Conservation (phyloP, 1,140 invertebrate genomes). For the Hycleus phaleratus region DNA sequence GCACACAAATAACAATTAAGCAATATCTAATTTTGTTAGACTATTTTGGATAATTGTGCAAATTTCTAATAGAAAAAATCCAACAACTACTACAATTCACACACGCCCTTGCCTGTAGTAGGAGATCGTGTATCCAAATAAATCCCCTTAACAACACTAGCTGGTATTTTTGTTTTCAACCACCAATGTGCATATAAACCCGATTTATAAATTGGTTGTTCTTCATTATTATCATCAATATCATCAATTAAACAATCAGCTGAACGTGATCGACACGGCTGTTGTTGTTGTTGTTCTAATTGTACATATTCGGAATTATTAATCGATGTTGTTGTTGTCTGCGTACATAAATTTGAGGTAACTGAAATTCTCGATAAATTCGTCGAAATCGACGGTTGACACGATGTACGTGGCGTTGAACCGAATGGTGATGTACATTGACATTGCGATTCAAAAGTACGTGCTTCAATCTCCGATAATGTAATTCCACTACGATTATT, state of each 20-base stretch:
- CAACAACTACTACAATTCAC: slow-evolving; percentile 15
- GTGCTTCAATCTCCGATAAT: slow-evolving; percentile 54
- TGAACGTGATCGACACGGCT: background rate
- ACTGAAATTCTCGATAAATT: slow-evolving; percentile 44
- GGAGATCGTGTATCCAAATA: slow-evolving; percentile 32
- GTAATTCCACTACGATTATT: slow-evolving; percentile 31
- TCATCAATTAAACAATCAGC: background rate
- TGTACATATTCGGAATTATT: background rate
- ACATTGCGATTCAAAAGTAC: slow-evolving; percentile 60
- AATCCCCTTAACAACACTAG: slow-evolving; percentile 50
- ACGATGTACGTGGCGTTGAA: slow-evolving; percentile 56
- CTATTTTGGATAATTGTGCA: no score
- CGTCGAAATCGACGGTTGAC: slow-evolving; percentile 48
- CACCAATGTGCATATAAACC: slow-evolving; percentile 87
- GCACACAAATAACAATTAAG: slow-evolving; percentile 20
- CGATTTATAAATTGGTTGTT: slow-evolving; percentile 57
- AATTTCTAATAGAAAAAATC: slow-evolving; percentile 13
- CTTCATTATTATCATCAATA: slow-evolving; percentile 25
- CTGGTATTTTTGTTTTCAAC: slow-evolving; percentile 76
- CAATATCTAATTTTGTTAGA: slow-evolving; percentile 8
- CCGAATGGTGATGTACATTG: slow-evolving; percentile 64
- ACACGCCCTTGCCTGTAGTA: slow-evolving; percentile 53
- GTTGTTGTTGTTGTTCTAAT: background rate
- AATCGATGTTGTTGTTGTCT: background rate
- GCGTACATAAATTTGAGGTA: slow-evolving; percentile 42